Evolutionary conservation across 2,797 vertebrate species (phyloP), one percentile per base, ranked within the genome.

Genomic region (Pseudomugil tenellus): DNA sequence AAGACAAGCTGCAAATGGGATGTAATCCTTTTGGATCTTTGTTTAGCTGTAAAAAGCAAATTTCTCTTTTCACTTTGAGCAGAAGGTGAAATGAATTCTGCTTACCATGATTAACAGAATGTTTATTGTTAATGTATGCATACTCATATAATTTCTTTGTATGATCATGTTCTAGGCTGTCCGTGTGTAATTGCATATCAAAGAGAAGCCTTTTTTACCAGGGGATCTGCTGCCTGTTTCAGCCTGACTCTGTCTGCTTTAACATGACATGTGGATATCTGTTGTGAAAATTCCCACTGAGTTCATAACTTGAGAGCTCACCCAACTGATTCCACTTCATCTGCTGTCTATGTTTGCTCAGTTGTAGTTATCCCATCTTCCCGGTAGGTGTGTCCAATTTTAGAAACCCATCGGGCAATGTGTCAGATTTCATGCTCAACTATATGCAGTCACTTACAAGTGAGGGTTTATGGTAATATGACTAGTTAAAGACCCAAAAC

Each of bases 1-100:
- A 76, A 88, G 77, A 84, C 71, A 58, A 80, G 81, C 71, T 69
- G 63, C 63, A 77, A 79, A 81, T 77, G 51, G 62, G 67, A 73
- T 16, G 26, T 81, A 83, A 85, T 86, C 84, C 77, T 61, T 70
- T 63, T 43, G 52, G 62, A 80, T 77, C 62, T 76, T 76, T 72
- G 74, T 73, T 81, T 52, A 73, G 37, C 65, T 32, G 51, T 58
- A 57, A 67, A 61, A 70, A 13, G 32, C 62, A 61, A 64, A 70
- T 62, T 6, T 46, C 12, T 63, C 43, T 32, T 66, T 72, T 72
- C n/a, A 35, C 54, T 64, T 58, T 32, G 35, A 70, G 60, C 23
- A 35, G 7, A 46, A 58, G 41, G 26, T n/a, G n/a, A 43, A 64
- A 65, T 51, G 10, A 56, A 34, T 9, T 32, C 11, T 26, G 14